Evolutionary conservation across 2,113 vertebrate species (phyloP).

Genomic region (Aegotheles bennettii): DNA sequence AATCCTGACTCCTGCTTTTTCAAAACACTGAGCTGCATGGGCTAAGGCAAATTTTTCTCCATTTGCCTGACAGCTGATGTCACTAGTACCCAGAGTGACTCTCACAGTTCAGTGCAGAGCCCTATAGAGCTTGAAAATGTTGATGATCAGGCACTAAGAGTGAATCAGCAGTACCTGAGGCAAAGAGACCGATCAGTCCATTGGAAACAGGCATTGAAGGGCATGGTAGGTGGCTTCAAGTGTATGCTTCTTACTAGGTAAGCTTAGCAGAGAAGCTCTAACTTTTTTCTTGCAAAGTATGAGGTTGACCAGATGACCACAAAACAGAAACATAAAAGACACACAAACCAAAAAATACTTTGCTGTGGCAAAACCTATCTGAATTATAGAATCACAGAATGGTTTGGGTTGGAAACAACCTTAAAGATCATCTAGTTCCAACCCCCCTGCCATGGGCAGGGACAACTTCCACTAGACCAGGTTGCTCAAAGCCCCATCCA

Average conservation of each 20-base stretch:
- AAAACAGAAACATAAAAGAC: not conserved
- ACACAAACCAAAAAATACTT: not conserved
- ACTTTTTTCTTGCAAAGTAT: not conserved
- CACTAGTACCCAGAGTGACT: not conserved
- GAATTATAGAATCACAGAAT: too few species aligned
- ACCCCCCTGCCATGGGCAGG: too few species aligned
- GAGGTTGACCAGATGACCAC: not conserved
- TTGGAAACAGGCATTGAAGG: not conserved
- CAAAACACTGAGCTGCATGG: not conserved
- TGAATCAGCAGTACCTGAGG: not conserved
- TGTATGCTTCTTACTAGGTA: not conserved
- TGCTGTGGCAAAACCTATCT: rapidly evolving
- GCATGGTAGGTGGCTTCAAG: not conserved
- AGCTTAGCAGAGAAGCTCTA: not conserved
- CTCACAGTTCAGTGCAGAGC: not conserved
- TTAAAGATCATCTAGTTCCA: too few species aligned
- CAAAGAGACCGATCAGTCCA: not conserved
- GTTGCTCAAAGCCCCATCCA: too few species aligned
- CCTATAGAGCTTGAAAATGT: not conserved
- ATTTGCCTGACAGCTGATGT: not conserved
- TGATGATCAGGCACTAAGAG: not conserved
- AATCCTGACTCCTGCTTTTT: not conserved
- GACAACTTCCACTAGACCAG: too few species aligned
- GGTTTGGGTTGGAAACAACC: too few species aligned
- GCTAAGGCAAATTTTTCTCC: not conserved